These are phyloP conservation scores for Poliocrania exsul DNA, from an alignment of 2,797 vertebrate genomes.

Conservation along the genomic window DNA sequence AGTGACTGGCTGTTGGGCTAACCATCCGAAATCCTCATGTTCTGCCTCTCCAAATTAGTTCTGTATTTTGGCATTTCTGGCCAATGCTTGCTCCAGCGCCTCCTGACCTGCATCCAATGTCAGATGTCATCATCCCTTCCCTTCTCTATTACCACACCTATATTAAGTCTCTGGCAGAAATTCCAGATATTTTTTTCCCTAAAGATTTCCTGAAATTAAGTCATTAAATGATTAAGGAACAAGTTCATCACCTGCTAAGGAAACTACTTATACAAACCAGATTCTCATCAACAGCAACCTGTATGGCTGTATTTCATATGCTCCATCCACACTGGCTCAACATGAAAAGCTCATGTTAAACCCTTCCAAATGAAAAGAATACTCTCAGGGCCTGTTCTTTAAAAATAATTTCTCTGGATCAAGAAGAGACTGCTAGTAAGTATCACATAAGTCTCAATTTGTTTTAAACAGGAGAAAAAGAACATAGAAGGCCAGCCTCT, in stretches of 20 bases:
- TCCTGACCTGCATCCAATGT: not conserved
- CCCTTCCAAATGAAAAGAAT: not conserved
- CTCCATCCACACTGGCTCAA: not conserved
- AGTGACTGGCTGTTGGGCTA: not conserved
- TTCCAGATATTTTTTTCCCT: not conserved
- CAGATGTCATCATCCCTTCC: rapidly evolving
- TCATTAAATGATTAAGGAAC: slow-evolving; percentile 21
- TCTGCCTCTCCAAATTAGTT: not conserved
- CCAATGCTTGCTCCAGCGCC: rapidly evolving
- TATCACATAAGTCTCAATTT: not conserved
- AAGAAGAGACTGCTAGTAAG: not conserved
- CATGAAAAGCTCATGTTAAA: not conserved
- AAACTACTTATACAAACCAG: not conserved
- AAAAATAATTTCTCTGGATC: not conserved
- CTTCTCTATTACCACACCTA: not conserved
- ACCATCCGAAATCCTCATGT: not conserved
- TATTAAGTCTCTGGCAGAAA: not conserved
- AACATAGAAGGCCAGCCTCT: not conserved
- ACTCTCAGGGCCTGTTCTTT: not conserved
- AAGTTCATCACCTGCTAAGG: slow-evolving; percentile 1
- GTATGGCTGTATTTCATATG: not conserved
- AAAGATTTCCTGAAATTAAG: slow-evolving; percentile 1
- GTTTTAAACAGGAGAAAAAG: not conserved
- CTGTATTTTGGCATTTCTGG: not conserved
- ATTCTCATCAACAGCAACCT: not conserved